These are phyloP conservation scores for Morinoia aosen DNA, from an alignment of 2,888 invertebrate species.

Conservation along the genomic window DNA sequence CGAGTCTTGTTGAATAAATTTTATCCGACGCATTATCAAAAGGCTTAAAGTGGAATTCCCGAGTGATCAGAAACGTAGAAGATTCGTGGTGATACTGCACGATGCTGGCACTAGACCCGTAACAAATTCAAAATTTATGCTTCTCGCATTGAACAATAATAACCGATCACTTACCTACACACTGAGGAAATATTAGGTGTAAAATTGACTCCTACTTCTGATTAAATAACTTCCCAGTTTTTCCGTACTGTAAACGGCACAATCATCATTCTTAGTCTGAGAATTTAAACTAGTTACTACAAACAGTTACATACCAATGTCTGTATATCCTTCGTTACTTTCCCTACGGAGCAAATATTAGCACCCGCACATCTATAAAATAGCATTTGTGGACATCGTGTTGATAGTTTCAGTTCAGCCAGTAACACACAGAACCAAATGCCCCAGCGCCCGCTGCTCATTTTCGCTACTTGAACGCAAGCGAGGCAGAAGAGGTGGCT, in stretches of 20 bases:
- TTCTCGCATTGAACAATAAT: too few relatives aligned
- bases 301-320: neutral
- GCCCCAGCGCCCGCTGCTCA: neutral
- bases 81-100: neutral
- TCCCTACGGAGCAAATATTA: neutral
- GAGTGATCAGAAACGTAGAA: neutral
- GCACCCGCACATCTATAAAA: neutral
- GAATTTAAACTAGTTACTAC: neutral
- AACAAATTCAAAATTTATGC: neutral
- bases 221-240: neutral
- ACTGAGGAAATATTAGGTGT: neutral
- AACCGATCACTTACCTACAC: too few relatives aligned
- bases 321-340: neutral
- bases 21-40: neutral
- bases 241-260: neutral
- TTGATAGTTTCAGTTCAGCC: neutral
- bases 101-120: neutral
- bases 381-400: neutral
- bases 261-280: neutral
- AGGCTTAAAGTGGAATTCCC: neutral
- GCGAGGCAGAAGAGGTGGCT: neutral
- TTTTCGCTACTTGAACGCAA: constrained; percentile 1
- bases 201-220: neutral
- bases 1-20: neutral
- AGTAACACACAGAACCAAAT: neutral